phyloP scores from a whole-genome alignment of 2,113 vertebrate species.

The Protobothrops flavoviridis region DNA sequence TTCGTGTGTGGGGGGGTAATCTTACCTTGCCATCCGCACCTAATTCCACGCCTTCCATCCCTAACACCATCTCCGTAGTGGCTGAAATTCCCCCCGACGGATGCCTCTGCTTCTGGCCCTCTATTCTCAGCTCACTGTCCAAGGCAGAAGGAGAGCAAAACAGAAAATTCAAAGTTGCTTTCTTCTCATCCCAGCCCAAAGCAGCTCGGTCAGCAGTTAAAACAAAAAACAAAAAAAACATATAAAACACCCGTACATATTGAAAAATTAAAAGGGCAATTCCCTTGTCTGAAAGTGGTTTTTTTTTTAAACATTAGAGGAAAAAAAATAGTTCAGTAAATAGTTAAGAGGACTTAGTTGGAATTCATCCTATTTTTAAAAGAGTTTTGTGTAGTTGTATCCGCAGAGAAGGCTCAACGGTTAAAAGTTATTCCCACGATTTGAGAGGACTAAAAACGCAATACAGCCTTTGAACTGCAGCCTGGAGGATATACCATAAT shows the following conservation, averaged over 20 bases:
- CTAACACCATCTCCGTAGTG: slow-evolving; percentile 88
- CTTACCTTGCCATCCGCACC: slow-evolving; percentile 89
- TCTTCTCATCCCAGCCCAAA: neutral
- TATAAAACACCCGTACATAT: neutral
- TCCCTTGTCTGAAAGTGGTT: neutral
- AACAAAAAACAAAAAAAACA: neutral
- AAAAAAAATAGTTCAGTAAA: neutral
- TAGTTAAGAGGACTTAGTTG: neutral
- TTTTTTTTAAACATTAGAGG: neutral
- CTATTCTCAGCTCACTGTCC: slow-evolving; percentile 84
- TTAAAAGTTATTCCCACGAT: slow-evolving; percentile 9
- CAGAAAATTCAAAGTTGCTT: neutral
- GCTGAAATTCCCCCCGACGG: slow-evolving; percentile 87
- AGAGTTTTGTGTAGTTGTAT: neutral
- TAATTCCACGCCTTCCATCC: slow-evolving; percentile 90
- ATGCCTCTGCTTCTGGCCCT: slow-evolving; percentile 88
- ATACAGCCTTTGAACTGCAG: neutral
- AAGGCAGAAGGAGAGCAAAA: slow-evolving; percentile 2
- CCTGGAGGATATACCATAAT: neutral
- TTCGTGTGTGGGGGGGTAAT: too few species aligned
- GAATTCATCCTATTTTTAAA: neutral
- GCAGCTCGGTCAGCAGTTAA: neutral
- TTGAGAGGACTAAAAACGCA: neutral
- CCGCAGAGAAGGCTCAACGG: neutral
- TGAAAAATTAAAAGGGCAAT: slow-evolving; percentile 11